Evolutionary conservation across 2,888 invertebrate genomes (phyloP), one percentile per base, ranked within the genome.

Genomic region (Thereva nobilitata): DNA sequence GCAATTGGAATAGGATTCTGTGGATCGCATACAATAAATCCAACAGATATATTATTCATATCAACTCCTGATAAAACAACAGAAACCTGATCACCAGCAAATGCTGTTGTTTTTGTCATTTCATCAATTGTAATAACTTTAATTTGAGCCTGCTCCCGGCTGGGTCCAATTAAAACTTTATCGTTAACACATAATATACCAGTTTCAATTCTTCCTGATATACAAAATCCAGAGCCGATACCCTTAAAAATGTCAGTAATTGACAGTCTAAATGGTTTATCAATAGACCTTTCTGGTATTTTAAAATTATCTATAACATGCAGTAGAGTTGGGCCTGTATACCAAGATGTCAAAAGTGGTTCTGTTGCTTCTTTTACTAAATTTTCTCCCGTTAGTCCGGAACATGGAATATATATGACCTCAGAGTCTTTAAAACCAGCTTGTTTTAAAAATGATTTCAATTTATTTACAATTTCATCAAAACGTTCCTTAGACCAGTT

Each of bases 321-420:
- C 38, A 97, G 79, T 23, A 98, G 83, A 71, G 89, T 89, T 0
- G 92, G 90, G 1, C 97, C 98, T 44, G 82, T 86, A 79, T 97
- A 99, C 90, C 86, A 96, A 74, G 83, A 86, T 71, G 83, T 80
- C 52, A 87, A 83, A 73, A 84, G 86, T 68, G 84, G 82, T 76
- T 89, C 89, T 45, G 84, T 85, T 0, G 92, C 86, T 59, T 86
- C 80, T 68, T 87, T 85, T 0, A 88, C 86, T 65, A 97, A 84
- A 83, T 99, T 99, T 78, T 95, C 93, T 7, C 99, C 99, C 1
- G 90, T 91, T n/a, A 99, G 82, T 3, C 99, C 99, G 71, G 96
- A 96, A 76, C 97, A 96, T 3, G 99, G 98, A 10, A 98, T 91
- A 80, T 89, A 98, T 1, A 87, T 87, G 0, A 97, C 88, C 78